These are phyloP conservation scores for Bibio marci DNA, from an alignment of 2,888 invertebrate genomes.

Conservation along the genomic window DNA sequence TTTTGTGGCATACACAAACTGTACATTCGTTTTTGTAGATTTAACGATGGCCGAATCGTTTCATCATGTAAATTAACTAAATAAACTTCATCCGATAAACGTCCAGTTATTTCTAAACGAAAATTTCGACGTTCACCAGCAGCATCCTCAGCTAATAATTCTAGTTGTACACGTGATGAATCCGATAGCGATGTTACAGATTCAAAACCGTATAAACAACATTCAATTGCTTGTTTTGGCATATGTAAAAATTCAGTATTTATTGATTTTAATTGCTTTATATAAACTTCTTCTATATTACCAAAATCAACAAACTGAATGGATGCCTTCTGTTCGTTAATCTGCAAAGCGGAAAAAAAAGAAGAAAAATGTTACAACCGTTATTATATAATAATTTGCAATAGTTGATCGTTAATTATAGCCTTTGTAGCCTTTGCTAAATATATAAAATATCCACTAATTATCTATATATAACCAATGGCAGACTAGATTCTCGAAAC, in stretches of 20 bases:
- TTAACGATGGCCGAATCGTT: constrained; percentile 33
- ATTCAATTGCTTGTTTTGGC: constrained; percentile 59
- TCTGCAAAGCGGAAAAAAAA: too few species aligned
- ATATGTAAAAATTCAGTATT: constrained; percentile 44
- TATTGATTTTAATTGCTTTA: constrained; percentile 41
- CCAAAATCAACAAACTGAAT: constrained; percentile 92
- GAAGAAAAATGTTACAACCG: too few species aligned
- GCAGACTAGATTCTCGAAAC: too few species aligned
- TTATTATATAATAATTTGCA: too few species aligned
- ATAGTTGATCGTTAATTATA: too few species aligned
- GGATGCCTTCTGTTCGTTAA: constrained; percentile 29
- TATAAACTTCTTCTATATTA: constrained; percentile 64
- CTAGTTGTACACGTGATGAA: constrained; percentile 32
- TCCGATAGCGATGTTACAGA: constrained; percentile 20
- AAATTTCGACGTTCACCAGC: constrained; percentile 32
- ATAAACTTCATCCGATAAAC: constrained; percentile 33
- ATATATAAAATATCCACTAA: too few species aligned
- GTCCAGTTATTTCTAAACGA: constrained; percentile 38
- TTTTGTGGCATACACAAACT: constrained; percentile 27
- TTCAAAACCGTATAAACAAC: constrained; percentile 48
- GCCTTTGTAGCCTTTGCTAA: too few species aligned
- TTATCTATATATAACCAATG: too few species aligned
- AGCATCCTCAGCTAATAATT: constrained; percentile 46
- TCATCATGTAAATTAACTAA: constrained; percentile 45
- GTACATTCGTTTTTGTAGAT: constrained; percentile 37